A percentile compares a stretch with the other conserved stretches of the same genome.
Evolutionary conservation across 2,888 invertebrate species (phyloP).

Genomic region (Andricus curvator): DNA sequence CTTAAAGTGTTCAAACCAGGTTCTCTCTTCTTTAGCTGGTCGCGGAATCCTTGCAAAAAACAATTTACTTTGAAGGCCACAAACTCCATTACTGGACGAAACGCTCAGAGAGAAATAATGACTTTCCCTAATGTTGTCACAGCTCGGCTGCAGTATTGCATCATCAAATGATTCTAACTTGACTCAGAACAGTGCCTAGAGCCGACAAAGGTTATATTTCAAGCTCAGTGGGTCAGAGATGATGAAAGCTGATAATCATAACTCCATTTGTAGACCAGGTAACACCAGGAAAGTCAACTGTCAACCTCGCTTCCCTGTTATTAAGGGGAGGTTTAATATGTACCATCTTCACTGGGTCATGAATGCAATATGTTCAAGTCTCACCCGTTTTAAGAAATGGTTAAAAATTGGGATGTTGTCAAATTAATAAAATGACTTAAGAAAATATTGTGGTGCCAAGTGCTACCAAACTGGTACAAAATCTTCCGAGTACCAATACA

Average conservation of each 20-base stretch:
- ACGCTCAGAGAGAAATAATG: conserved; percentile 75
- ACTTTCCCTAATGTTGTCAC: conserved; percentile 74
- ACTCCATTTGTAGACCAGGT: conserved; percentile 30
- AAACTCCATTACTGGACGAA: conserved; percentile 74
- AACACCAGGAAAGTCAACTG: conserved; percentile 9
- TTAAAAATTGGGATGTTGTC: too few species aligned
- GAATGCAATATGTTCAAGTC: background rate
- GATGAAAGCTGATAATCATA: conserved; percentile 51
- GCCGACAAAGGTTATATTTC: conserved; percentile 76
- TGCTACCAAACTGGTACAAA: background rate
- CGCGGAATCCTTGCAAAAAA: conserved; percentile 69
- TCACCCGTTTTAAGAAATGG: too few species aligned
- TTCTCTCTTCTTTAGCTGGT: conserved; percentile 26
- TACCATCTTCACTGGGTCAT: background rate
- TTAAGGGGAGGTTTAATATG: background rate
- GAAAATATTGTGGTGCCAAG: background rate
- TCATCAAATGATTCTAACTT: conserved; percentile 68
- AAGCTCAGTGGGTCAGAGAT: conserved; percentile 76
- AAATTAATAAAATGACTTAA: too few species aligned
- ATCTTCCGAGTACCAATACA: background rate
- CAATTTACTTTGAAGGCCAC: conserved; percentile 78
- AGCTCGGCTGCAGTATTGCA: conserved; percentile 60
- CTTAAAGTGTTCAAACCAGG: background rate
- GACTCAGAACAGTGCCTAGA: conserved; percentile 59
- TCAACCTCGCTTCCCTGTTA: conserved; percentile 10